Base-by-base conservation (phyloP, 1,140 invertebrate species). In the Musca domestica region DNA sequence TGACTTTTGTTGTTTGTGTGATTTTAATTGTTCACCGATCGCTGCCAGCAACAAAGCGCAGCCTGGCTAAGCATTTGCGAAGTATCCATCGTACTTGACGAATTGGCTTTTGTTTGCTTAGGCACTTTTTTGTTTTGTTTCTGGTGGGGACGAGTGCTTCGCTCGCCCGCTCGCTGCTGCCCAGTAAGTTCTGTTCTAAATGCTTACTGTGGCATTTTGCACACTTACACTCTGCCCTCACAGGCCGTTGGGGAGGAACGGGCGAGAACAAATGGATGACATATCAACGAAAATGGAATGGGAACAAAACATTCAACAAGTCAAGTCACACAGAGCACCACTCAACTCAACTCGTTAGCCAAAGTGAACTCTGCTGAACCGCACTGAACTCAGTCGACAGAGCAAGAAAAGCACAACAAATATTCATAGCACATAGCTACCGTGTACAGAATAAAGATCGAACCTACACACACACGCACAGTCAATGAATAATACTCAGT, bases 281-380 rank as follows among this genome's bases (percentile, higher is more conserved):
- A 41, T 41, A 34, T n/a, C 3, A 61, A 14, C n/a, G 27, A 61
- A 41, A 51, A 14, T 34, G 56, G 34, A 61, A 61, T 41, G 27
- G 27, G 56, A 41, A 61, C 27, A 61, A 30, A 30, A 58, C 25
- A 58, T 23, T 58, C 54, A 30, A 58, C 54, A 30, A 58, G 54
- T 30, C 54, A 30, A 58, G 23, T 30, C 54, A 58, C 27, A 30
- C 27, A 30, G 27, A 30, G 34, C 34, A 61, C 56, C 10, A 19
- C 27, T 27, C 23, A 19, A 19, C 27, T 27, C 23, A 27, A 27
- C 2, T 3, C 3, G 25, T 15, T 9, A 34, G 30, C 56, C 2
- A 41, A 41, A 9, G 34, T 41, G 34, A 41, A 41, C 34, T 41
- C 34, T 41, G 34, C 34, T 41, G 34, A 41, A 41, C 34, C 34